Base-by-base conservation (phyloP, 2,888 invertebrate species). In the Lottia gigantea region DNA sequence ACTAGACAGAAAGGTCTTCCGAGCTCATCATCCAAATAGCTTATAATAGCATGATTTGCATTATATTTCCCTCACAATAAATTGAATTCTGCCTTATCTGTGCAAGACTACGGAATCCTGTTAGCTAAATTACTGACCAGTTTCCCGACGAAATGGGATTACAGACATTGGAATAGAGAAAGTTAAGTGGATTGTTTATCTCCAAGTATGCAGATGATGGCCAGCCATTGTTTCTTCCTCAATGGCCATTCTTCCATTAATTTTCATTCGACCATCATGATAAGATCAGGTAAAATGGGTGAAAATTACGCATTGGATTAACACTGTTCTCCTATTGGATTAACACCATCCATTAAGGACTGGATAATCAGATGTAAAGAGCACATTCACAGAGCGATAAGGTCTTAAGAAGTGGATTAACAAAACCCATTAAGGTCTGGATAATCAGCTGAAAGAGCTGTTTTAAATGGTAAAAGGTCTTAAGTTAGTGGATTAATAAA, bases 31-130 rank as follows among this genome's bases (percentile, higher is more conserved):
- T 62, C 46, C 62, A 62, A 65, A 47, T 61, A 70, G 70, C 66
- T 63, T 31, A 66, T 70, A 62, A 66, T 46, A 23, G 66, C 47
- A 70, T 66, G 55, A 62, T 70, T 61, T 62, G 65, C 66, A 70
- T 70, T 70, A 65, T 70, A 55, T 62, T 62, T 66, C 49, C 49
- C 62, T 70, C 46, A 31, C 46, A 25, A 15, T 46, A 70, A 70
- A 70, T 70, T 70, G 66, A 70, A 70, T 70, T 70, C 46, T 31
- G 40, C 47, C 66, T 66, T 70, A 70, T 70, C 66, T 23, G 62
- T 62, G 62, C 66, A 16, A 46, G 62, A 31, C 62, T 46, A 46
- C 62, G 31, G 55, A n/a, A 70, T 70, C 70, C 70, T 62, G 66
- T 70, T 70, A 70, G 66, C n/a, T 19, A 47, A 62, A 62, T 49